Percentiles rank a stretch among this genome's conserved stretches.
Conservation (phyloP, 2,888 invertebrate genomes). For the Latrodectus hesperus region DNA sequence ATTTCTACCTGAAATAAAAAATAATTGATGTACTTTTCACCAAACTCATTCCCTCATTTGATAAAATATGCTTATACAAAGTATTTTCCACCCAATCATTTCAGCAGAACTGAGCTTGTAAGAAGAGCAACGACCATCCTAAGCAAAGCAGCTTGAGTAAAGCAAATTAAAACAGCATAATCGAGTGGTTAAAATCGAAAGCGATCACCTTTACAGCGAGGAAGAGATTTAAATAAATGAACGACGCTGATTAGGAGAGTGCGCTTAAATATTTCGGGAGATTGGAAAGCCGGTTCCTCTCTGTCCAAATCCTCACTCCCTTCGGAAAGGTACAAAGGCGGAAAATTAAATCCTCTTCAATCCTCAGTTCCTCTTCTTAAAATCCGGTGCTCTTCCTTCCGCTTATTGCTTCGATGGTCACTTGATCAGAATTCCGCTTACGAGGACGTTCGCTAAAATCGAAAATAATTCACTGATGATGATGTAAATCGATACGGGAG, state of each 20-base stretch:
- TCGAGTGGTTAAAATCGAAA: conserved; percentile 47
- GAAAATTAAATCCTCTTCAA: conserved; percentile 55
- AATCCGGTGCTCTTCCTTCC: conserved; percentile 22
- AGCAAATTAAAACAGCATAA: conserved; percentile 31
- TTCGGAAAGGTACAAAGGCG: conserved; percentile 43
- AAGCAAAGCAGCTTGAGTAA: not conserved
- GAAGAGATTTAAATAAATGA: conserved; percentile 58
- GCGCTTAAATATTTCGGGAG: conserved; percentile 42
- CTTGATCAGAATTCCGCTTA: conserved; percentile 42
- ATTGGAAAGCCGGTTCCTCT: not conserved
- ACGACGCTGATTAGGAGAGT: conserved; percentile 42
- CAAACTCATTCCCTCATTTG: too few species aligned
- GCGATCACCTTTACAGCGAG: conserved; percentile 8
- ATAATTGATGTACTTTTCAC: too few species aligned
- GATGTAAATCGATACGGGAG: too few species aligned
- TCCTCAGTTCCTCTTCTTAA: conserved; percentile 36
- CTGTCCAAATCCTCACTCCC: conserved; percentile 33
- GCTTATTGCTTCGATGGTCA: conserved; percentile 45
- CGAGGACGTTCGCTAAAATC: too few species aligned
- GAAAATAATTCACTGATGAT: too few species aligned
- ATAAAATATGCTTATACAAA: too few species aligned
- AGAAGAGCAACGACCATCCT: too few species aligned
- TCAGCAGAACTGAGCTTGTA: too few species aligned
- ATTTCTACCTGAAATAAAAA: too few species aligned
- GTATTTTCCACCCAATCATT: too few species aligned